A percentile compares a stretch with the other conserved stretches of the same genome.
phyloP scores from a whole-genome alignment of 2,113 vertebrate genomes.

The Cinclus cinclus region DNA sequence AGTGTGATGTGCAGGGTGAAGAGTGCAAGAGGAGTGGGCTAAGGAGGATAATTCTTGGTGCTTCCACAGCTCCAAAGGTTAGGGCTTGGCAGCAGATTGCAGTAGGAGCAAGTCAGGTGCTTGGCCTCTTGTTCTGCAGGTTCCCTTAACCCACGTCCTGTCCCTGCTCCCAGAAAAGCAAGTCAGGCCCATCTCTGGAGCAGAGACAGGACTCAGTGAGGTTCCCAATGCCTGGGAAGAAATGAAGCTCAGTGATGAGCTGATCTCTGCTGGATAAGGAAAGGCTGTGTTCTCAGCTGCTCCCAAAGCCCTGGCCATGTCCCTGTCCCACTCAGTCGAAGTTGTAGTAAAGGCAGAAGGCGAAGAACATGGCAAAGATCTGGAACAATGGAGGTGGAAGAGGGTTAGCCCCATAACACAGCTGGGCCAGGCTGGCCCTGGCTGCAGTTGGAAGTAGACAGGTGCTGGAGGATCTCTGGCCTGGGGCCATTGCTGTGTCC shows the following conservation, averaged over 20 bases:
- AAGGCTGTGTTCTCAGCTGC: accelerated
- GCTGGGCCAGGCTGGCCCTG: background rate
- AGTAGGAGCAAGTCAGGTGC: background rate
- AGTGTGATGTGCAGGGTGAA: too few relatives aligned
- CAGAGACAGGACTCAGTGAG: accelerated
- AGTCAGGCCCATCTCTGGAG: background rate
- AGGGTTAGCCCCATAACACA: background rate
- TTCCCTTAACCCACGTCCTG: background rate
- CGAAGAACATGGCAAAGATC: slow-evolving; percentile 55
- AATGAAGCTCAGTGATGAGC: background rate
- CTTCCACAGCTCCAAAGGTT: too few relatives aligned
- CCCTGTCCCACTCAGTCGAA: background rate
- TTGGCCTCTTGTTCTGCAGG: accelerated
- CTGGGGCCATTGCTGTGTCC: background rate
- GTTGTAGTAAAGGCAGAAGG: slow-evolving; percentile 64
- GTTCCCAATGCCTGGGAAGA: background rate
- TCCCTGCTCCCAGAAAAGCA: accelerated
- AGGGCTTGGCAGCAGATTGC: accelerated
- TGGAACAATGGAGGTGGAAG: background rate
- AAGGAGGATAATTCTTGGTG: background rate
- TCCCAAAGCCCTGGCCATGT: accelerated
- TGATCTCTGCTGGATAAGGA: accelerated
- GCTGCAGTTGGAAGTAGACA: background rate
- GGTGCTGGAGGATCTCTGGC: background rate
- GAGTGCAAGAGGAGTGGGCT: accelerated